These are phyloP conservation scores for Drosophila heteroneura DNA, from an alignment of 2,888 invertebrate genomes.

Conservation along the genomic window DNA sequence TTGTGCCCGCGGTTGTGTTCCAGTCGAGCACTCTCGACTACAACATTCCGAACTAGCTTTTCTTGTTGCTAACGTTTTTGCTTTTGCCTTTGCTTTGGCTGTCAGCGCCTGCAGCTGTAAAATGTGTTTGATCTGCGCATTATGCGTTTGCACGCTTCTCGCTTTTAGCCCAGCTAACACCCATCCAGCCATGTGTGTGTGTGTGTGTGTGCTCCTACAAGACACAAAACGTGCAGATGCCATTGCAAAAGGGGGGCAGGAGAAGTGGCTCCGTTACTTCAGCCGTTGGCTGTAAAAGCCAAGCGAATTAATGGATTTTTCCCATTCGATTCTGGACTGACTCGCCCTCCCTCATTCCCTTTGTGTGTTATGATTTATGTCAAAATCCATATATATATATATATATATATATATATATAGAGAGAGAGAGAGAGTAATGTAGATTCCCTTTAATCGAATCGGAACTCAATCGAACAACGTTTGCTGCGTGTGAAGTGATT, in stretches of 20 bases:
- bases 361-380: slow-evolving; percentile 31
- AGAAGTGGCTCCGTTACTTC: slow-evolving; percentile 19
- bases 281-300: slow-evolving; percentile 28
- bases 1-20: background rate
- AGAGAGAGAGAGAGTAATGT: background rate
- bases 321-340: slow-evolving; percentile 29
- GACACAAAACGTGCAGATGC: background rate
- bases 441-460: slow-evolving; percentile 12
- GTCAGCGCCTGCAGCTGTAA: slow-evolving; percentile 48
- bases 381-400: slow-evolving; percentile 2
- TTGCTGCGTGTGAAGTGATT: slow-evolving; percentile 25
- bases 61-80: background rate
- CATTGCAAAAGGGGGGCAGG: background rate
- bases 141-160: slow-evolving; percentile 53
- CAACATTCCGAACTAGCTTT: background rate
- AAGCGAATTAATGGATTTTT: slow-evolving; percentile 57
- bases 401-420: background rate
- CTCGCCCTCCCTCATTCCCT: background rate
- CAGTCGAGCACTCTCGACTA: slow-evolving; percentile 6
- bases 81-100: slow-evolving; percentile 14
- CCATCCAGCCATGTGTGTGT: background rate
- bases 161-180: slow-evolving; percentile 11
- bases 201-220: background rate
- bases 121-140: slow-evolving; percentile 61
- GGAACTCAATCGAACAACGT: slow-evolving; percentile 3